Percentiles rank a stretch among this genome's conserved stretches.
phyloP scores from a whole-genome alignment of 2,888 invertebrate genomes.

The Xestia rhomboidea region DNA sequence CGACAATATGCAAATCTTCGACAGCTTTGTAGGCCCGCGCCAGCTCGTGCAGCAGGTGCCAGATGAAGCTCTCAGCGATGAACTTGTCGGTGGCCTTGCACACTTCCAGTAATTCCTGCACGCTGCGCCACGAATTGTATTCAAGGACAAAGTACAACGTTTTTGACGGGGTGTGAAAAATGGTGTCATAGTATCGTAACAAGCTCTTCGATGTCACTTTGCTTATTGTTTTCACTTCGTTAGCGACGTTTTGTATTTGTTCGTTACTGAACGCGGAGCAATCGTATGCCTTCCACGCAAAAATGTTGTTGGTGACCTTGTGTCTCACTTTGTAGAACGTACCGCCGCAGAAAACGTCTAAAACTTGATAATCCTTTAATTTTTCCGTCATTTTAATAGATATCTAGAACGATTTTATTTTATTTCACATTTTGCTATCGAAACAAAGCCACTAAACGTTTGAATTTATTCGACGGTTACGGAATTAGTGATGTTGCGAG shows the following conservation, averaged over 20 bases:
- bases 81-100: conserved; percentile 79
- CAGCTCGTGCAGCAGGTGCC: conserved; percentile 84
- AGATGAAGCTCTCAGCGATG: conserved; percentile 84
- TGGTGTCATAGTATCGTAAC: conserved; percentile 86
- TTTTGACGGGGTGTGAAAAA: conserved; percentile 86
- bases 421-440: conserved; percentile 84
- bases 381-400: conserved; percentile 82
- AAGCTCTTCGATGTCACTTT: conserved; percentile 80
- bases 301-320: conserved; percentile 89
- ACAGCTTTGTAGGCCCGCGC: conserved; percentile 80
- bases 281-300: conserved; percentile 89
- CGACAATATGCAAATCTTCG: conserved; percentile 75
- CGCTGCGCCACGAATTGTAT: conserved; percentile 83
- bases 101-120: conserved; percentile 79
- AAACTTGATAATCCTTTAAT: conserved; percentile 88
- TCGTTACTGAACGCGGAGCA: conserved; percentile 84
- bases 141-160: conserved; percentile 88
- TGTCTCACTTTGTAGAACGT: conserved; percentile 89
- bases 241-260: conserved; percentile 85
- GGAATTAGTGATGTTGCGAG: conserved; percentile 75
- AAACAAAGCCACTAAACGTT: conserved; percentile 86
- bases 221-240: conserved; percentile 86
- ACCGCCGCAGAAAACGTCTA: conserved; percentile 87
- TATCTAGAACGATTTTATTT: conserved; percentile 58
- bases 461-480: conserved; percentile 83